Evolutionary conservation across 2,113 vertebrate species (phyloP).

Genomic region (Pyrgilauda ruficollis): DNA sequence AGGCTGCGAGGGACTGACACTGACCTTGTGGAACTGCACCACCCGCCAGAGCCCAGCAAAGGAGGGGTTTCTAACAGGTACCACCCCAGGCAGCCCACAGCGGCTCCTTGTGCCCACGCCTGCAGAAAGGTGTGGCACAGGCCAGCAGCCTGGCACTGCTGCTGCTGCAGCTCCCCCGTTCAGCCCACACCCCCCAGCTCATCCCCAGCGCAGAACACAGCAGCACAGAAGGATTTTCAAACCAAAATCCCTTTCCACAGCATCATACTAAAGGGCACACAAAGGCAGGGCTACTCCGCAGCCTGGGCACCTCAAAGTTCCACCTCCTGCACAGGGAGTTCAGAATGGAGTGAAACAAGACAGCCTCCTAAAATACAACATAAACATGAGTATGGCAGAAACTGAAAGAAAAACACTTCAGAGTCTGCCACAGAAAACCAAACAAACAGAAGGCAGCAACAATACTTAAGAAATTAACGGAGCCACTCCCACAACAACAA

Average conservation of each 20-base stretch:
- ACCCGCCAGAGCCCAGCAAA: rapidly evolving
- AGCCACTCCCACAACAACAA: background rate
- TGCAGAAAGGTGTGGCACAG: no score
- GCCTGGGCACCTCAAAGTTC: background rate
- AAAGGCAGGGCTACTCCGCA: rapidly evolving
- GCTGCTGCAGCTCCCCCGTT: rapidly evolving
- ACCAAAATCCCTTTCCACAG: background rate
- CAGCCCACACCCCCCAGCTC: rapidly evolving
- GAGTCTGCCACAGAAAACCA: background rate
- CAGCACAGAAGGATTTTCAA: background rate
- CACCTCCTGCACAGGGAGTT: background rate
- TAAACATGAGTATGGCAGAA: background rate
- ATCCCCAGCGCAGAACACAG: rapidly evolving
- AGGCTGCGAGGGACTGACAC: background rate
- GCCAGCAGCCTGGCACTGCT: rapidly evolving
- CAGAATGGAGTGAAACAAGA: background rate
- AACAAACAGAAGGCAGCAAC: background rate
- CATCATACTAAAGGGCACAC: background rate
- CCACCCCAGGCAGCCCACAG: no score
- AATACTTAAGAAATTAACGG: background rate
- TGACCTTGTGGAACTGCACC: rapidly evolving
- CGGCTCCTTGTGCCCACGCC: background rate
- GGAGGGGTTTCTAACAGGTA: rapidly evolving
- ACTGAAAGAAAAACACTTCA: background rate
- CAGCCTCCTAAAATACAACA: background rate